Conservation (phyloP, 2,888 invertebrate species). For the Drosophila gaucha region DNA sequence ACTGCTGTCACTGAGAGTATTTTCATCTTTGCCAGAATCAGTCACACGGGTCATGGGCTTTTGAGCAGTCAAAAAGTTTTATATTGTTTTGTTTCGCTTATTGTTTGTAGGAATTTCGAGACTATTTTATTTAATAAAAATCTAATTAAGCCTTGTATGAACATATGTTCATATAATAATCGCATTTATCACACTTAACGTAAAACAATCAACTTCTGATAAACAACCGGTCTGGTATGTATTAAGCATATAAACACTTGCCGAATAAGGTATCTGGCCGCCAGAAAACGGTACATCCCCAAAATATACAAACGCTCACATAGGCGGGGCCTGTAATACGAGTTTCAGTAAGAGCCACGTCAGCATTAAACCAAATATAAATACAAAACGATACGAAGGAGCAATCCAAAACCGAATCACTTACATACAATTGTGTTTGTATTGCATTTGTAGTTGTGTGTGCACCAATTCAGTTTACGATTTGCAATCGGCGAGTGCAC, state of each 20-base stretch:
- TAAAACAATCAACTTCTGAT: background rate
- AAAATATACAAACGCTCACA: background rate
- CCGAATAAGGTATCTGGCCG: background rate
- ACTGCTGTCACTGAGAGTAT: background rate
- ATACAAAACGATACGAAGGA: background rate
- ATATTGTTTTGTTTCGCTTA: background rate
- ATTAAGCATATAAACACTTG: background rate
- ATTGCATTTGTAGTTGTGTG: slow-evolving; percentile 8
- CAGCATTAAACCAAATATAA: slow-evolving; percentile 1
- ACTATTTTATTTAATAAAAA: background rate
- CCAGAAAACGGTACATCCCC: slow-evolving; percentile 29
- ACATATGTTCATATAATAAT: background rate
- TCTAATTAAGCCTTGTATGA: background rate
- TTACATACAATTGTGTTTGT: background rate
- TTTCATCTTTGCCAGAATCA: background rate
- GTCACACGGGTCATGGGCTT: background rate
- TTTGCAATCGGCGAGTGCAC: slow-evolving; percentile 1
- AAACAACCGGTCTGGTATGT: background rate
- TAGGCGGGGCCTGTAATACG: background rate
- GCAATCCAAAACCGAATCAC: background rate
- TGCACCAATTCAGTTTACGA: slow-evolving; percentile 1
- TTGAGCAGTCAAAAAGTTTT: too few species aligned
- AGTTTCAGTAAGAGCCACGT: slow-evolving; percentile 18
- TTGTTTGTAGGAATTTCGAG: background rate
- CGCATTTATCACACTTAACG: background rate